Percentiles rank a stretch among this genome's conserved stretches.
phyloP scores from a whole-genome alignment of 2,113 vertebrate species.

The Cyanoderma ruficeps region DNA sequence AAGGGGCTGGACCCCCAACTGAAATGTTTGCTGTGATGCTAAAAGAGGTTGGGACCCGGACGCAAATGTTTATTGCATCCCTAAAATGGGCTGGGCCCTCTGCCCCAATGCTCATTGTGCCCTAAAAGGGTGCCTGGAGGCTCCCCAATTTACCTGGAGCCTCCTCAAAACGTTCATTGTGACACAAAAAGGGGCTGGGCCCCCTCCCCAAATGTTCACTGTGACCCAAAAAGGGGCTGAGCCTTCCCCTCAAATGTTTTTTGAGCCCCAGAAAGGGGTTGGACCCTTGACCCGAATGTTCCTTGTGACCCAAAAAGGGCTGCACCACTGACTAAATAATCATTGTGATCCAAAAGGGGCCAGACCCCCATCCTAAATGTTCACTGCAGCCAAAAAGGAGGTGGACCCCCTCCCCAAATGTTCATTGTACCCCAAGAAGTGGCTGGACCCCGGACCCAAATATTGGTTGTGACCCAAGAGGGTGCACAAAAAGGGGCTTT shows the following conservation, averaged over 20 bases:
- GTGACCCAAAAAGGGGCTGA: background rate
- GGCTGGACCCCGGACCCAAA: background rate
- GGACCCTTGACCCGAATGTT: background rate
- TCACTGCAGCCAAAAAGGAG: background rate
- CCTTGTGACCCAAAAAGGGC: too few species aligned
- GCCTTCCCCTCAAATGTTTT: background rate
- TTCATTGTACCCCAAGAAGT: background rate
- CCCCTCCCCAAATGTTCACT: background rate
- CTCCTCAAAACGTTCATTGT: background rate
- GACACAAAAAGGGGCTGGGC: too few species aligned
- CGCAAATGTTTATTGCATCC: too few species aligned
- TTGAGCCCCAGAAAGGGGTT: background rate
- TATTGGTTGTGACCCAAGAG: background rate
- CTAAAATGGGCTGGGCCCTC: background rate
- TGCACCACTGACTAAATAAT: background rate
- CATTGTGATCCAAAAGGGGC: too few species aligned
- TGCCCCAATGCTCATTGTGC: accelerated
- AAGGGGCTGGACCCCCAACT: background rate
- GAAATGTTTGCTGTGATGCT: background rate
- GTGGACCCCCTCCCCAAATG: background rate
- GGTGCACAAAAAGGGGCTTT: background rate
- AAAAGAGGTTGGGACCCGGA: background rate
- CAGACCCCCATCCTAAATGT: background rate
- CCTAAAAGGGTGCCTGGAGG: background rate
- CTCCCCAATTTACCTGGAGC: background rate